Base-by-base conservation (phyloP, 2,797 vertebrate species). In the Eulemur coronatus region DNA sequence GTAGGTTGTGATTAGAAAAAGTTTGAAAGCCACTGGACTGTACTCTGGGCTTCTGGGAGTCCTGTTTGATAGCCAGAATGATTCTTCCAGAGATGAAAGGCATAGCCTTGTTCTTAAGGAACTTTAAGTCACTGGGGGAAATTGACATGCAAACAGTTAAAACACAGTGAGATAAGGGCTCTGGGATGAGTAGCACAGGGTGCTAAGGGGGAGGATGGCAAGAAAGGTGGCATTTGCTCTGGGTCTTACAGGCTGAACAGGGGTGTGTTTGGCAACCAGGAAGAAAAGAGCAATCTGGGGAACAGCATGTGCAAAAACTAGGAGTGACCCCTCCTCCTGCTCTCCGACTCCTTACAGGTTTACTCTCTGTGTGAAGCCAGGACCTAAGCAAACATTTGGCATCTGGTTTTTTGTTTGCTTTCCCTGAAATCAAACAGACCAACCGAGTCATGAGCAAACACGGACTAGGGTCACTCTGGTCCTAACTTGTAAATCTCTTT, bases 361-460 rank as follows among this genome's bases (percentile, higher is more conserved):
- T 92, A 78, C 72, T 87, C 81, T 96, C 38, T 2, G 7, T 43
- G 41, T 7, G 65, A 85, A 86, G 85, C 85, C 7, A 2, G 79
- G 70, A 80, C 88, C 97, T 97, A 61, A 91, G 92, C 95, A 96
- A 97, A 97, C 89, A 95, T 72, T 76, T 80, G 84, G 14, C 94
- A 89, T 41, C 94, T 89, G 91, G 35, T 67, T 94, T 94, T 93
- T 69, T 26, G 28, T 97, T 97, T 97, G 88, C 85, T 95, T 96
- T 97, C 59, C 63, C 65, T 69, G 80, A 97, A 96, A 84, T 87
- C 94, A 97, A 97, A 97, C 85, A 96, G 73, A 94, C 30, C 73
- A 41, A 92, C 93, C 89, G 41, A 91, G 87, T 89, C 79, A 84
- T 75, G 70, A 72, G 92, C 85, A 95, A 95, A 97, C 78, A 86